phyloP scores from a whole-genome alignment of 2,113 vertebrate species.

The Urocolius indicus region DNA sequence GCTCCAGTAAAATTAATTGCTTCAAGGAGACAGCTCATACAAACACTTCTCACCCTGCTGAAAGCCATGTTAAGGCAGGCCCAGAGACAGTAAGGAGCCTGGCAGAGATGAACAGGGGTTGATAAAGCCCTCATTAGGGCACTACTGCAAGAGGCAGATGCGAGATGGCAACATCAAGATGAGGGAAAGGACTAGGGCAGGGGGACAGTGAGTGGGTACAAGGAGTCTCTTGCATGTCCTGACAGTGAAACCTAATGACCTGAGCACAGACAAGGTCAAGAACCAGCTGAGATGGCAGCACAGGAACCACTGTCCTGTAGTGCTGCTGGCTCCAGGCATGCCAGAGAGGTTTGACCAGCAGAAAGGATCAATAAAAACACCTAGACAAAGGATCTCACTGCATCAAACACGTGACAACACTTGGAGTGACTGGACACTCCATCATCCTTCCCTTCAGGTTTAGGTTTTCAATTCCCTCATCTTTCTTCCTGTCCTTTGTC shows the following conservation, averaged over 20 bases:
- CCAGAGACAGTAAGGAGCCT: not conserved
- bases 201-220: too few relatives aligned
- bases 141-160: not conserved
- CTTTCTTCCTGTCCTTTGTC: not conserved
- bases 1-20: not conserved
- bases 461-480: not conserved
- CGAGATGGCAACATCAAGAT: not conserved
- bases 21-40: not conserved
- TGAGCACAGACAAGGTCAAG: not conserved
- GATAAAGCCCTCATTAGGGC: not conserved
- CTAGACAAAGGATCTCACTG: not conserved
- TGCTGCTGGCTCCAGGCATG: not conserved
- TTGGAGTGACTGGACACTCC: not conserved
- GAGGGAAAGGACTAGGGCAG: not conserved
- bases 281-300: not conserved
- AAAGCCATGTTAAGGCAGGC: not conserved
- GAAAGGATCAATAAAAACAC: not conserved
- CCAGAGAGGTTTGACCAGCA: not conserved
- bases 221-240: too few relatives aligned
- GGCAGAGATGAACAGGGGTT: not conserved
- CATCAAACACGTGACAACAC: fast-evolving
- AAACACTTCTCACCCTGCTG: not conserved
- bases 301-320: not conserved
- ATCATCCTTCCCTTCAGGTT: not conserved
- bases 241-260: not conserved